phyloP scores from a whole-genome alignment of 2,888 invertebrate species.

The Colostygia pectinataria region DNA sequence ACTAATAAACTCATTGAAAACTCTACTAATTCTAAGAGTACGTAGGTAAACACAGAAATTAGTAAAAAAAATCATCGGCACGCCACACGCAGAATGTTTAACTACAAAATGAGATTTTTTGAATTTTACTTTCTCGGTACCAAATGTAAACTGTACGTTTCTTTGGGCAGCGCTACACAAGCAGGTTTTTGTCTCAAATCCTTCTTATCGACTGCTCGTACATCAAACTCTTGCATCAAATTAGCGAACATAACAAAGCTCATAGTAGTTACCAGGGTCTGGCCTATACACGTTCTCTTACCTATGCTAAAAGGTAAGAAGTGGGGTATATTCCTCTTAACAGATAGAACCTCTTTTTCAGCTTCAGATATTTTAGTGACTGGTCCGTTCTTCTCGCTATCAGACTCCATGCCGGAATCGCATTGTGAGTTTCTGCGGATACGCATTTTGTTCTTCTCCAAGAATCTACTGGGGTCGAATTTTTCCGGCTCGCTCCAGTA shows the following conservation, averaged over 20 bases:
- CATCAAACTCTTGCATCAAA: constrained; percentile 87
- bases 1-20: no score
- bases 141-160: constrained; percentile 86
- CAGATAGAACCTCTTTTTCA: constrained; percentile 65
- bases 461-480: constrained; percentile 90
- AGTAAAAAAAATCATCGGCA: background rate
- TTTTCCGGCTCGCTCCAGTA: constrained; percentile 88
- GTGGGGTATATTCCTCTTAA: constrained; percentile 84
- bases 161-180: constrained; percentile 89
- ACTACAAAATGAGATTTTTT: constrained; percentile 6
- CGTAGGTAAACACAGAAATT: no score
- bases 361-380: constrained; percentile 47
- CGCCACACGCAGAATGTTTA: constrained; percentile 9
- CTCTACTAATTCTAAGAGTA: no score
- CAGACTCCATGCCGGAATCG: constrained; percentile 83
- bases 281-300: constrained; percentile 93
- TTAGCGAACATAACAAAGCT: constrained; percentile 89
- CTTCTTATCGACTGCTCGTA: constrained; percentile 79
- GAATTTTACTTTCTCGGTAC: constrained; percentile 74
- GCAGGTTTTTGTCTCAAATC: constrained; percentile 85
- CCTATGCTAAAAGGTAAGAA: constrained; percentile 94
- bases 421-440: constrained; percentile 72
- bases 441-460: constrained; percentile 73
- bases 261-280: constrained; percentile 90
- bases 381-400: constrained; percentile 58